Evolutionary conservation across 2,113 vertebrate species (phyloP).

Genomic region (Cryptomyrus ogoouensis): DNA sequence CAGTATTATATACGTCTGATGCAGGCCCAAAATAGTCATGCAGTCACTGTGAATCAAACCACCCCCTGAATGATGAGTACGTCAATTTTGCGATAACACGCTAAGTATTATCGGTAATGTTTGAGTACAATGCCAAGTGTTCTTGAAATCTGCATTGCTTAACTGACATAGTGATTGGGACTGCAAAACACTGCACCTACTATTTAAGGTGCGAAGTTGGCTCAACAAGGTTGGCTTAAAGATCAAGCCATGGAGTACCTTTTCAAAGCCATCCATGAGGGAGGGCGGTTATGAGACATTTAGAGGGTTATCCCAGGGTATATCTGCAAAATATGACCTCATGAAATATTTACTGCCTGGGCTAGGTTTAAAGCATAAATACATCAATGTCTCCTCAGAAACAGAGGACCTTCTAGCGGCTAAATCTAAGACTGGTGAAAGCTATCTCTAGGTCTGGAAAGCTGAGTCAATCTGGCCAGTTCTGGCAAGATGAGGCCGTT

Average conservation of each 20-base stretch:
- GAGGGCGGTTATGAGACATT: background rate
- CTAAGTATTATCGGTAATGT: background rate
- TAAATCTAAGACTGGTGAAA: background rate
- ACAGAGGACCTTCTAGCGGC: background rate
- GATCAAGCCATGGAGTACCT: background rate
- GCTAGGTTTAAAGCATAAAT: background rate
- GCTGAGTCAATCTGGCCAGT: background rate
- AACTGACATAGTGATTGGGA: background rate
- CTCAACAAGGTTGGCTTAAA: background rate
- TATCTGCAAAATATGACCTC: background rate
- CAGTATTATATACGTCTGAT: background rate
- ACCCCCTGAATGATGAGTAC: background rate
- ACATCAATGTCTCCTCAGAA: background rate
- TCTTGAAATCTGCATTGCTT: background rate
- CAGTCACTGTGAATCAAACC: background rate
- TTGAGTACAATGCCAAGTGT: background rate
- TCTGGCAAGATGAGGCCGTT: background rate
- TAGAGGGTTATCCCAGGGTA: background rate
- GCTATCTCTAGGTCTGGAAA: background rate
- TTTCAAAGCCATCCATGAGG: background rate
- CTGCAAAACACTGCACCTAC: background rate
- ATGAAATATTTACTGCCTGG: background rate
- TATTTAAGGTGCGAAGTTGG: background rate
- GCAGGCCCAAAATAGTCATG: background rate
- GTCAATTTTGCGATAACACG: background rate